Evolutionary conservation across 2,888 invertebrate genomes (phyloP), one percentile per base, ranked within the genome.

Genomic region (Heliothis peltigera): DNA sequence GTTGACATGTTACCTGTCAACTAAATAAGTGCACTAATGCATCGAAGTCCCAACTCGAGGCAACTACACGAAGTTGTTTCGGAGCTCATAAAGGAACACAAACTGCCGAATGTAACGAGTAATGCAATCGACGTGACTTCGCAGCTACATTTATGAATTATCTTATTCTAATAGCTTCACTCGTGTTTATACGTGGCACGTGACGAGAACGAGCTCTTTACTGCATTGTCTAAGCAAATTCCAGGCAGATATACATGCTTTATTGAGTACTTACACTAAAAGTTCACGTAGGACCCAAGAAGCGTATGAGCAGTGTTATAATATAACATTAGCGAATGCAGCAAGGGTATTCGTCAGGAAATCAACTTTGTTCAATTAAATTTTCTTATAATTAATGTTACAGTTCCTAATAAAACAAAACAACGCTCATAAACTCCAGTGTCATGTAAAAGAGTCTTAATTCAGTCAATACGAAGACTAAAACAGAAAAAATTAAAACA

Each of bases 21-120:
- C 39, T 21, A 52, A 58, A 49, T 49, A 71, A 57, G 28, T 57
- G 60, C 55, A 62, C 47, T 53, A 63, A 47, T 39, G 54, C 48
- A 19, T 43, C 21, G 21, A 71, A 67, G 28, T 60, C 25, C 65
- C 64, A 71, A 64, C 60, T 59, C 61, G 61, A 47, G 66, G 70
- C 60, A 62, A 65, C 43, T 39, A 53, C 64, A 77, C 66, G 51
- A 70, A 74, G 76, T 78, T 81, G 82, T 77, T 76, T 28, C n/a
- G 15, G 68, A 63, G 28, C 54, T 64, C 75, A 75, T 84, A 80
- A 80, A 79, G 70, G 63, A 77, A 80, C 79, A 83, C 75, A 76
- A 72, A 78, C 67, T 56, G 42, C 54, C 32, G 54, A 79, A 76
- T 64, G 54, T 66, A 65, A 39, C 52, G 75, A 78, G 65, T 82